Conservation (phyloP, 2,797 vertebrate genomes). For the Sandelia bainsii region DNA sequence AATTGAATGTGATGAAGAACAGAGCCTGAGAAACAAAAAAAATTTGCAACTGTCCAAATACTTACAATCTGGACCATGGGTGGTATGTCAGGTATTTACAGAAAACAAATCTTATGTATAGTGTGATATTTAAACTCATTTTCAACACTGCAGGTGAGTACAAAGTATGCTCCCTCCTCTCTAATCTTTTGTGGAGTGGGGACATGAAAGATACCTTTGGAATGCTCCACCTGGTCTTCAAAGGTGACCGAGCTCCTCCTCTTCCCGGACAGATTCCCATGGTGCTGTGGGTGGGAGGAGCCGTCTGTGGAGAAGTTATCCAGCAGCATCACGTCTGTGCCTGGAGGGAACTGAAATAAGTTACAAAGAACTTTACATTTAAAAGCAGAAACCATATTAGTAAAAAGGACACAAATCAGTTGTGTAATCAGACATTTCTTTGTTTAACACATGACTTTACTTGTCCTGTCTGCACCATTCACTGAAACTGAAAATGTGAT, state of each 20-base stretch:
- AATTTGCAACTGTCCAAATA: neutral
- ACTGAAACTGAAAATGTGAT: slow-evolving; percentile 40
- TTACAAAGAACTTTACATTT: too few species aligned
- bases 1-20: too few species aligned
- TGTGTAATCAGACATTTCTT: slow-evolving; percentile 4
- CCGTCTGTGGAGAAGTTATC: slow-evolving; percentile 91
- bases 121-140: neutral
- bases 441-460: slow-evolving; percentile 35
- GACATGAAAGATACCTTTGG: slow-evolving; percentile 86
- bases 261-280: slow-evolving; percentile 81
- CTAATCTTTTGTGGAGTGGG: neutral
- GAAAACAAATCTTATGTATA: neutral
- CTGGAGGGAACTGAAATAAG: slow-evolving; percentile 69
- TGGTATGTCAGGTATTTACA: too few species aligned
- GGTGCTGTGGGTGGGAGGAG: slow-evolving; percentile 74
- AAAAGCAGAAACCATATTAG: neutral
- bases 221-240: slow-evolving; percentile 94
- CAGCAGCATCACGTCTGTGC: slow-evolving; percentile 96
- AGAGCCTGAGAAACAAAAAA: too few species aligned
- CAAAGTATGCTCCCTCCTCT: neutral
- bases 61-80: neutral
- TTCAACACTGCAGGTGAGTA: neutral
- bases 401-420: slow-evolving; percentile 4
- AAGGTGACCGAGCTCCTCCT: slow-evolving; percentile 97
- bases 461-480: slow-evolving; percentile 15